phyloP scores from a whole-genome alignment of 2,888 invertebrate species.

The Drosophila paramelanica region DNA sequence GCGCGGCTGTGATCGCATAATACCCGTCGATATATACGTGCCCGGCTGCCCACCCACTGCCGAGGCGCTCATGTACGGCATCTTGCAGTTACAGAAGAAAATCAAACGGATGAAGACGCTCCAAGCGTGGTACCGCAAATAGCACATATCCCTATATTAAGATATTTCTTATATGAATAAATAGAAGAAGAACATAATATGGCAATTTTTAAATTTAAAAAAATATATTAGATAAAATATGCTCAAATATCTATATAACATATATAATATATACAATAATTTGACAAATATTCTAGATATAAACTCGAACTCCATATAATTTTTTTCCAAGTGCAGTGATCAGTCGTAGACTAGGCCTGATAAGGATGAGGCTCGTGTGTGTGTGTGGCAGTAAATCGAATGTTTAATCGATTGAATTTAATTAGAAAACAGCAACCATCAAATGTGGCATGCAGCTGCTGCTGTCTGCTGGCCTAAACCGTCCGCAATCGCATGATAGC shows the following conservation, averaged over 20 bases:
- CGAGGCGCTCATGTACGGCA: conserved; percentile 97
- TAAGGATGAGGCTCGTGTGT: conserved; percentile 43
- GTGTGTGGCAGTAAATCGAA: conserved; percentile 80
- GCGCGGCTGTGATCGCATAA: conserved; percentile 98
- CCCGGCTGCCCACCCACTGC: conserved; percentile 99
- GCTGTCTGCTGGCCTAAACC: conserved; percentile 34
- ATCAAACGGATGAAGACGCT: conserved; percentile 94
- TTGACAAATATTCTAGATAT: no score
- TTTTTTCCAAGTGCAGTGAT: conserved; percentile 1
- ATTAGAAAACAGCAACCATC: conserved; percentile 77
- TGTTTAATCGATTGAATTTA: conserved; percentile 83
- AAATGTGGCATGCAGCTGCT: conserved; percentile 56
- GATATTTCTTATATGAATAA: no score
- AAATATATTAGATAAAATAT: no score
- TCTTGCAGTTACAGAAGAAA: conserved; percentile 98
- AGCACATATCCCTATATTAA: not conserved
- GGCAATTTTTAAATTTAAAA: no score
- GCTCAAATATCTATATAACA: no score
- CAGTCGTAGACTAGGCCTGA: not conserved
- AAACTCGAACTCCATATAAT: not conserved
- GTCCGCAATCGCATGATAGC: conserved; percentile 67
- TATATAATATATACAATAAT: no score
- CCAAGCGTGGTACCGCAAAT: conserved; percentile 97
- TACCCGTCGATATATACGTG: conserved; percentile 99
- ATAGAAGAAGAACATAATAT: no score